Evolutionary conservation across 1,140 invertebrate genomes (phyloP).

Genomic region (Diabrotica undecimpunctata): DNA sequence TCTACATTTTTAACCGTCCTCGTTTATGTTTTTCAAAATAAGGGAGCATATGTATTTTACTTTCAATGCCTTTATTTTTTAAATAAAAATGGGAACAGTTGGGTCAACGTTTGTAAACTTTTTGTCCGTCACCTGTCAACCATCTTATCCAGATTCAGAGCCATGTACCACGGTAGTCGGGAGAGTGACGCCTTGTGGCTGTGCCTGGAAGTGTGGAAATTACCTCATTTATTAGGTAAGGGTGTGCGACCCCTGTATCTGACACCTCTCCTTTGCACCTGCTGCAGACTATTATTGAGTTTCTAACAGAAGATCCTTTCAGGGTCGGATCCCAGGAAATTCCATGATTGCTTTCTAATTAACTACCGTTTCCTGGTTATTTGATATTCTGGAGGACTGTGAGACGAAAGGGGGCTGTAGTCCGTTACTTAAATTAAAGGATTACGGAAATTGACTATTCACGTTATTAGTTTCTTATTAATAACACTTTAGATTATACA

Average conservation of each 20-base stretch:
- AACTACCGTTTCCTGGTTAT: conserved; percentile 27
- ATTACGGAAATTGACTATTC: too few species aligned
- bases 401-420: too few species aligned
- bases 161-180: conserved; percentile 11
- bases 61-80: too few species aligned
- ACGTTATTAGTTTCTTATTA: too few species aligned
- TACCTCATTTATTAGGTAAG: conserved; percentile 53
- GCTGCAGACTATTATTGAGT: conserved; percentile 50
- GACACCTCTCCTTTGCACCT: conserved; percentile 52
- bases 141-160: conserved; percentile 5
- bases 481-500: too few species aligned
- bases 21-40: too few species aligned
- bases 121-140: conserved; percentile 5
- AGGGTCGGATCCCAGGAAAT: conserved; percentile 34
- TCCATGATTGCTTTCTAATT: conserved; percentile 27
- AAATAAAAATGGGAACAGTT: too few species aligned
- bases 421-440: too few species aligned
- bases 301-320: conserved; percentile 33
- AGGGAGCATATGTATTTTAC: too few species aligned
- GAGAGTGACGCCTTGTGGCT: conserved; percentile 46
- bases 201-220: conserved; percentile 49
- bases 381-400: neutral
- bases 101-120: too few species aligned
- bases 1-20: too few species aligned
- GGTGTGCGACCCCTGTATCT: conserved; percentile 48